Evolutionary conservation across 2,888 invertebrate genomes (phyloP).

Genomic region (Chrysolina oricalcia): DNA sequence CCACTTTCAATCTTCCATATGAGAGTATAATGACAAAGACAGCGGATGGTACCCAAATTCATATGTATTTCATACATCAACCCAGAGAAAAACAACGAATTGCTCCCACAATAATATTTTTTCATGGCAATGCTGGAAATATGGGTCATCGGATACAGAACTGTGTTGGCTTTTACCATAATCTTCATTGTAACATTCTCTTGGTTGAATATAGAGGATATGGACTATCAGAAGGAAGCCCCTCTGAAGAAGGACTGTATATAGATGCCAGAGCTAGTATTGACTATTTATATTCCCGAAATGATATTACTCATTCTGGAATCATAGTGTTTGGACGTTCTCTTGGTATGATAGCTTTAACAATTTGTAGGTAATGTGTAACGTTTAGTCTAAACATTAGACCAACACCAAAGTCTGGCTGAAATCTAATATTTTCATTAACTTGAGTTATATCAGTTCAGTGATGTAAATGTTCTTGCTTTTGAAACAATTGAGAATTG

Average conservation of each 20-base stretch:
- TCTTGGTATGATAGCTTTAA: constrained; percentile 73
- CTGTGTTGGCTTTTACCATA: constrained; percentile 88
- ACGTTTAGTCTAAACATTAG: too few relatives aligned
- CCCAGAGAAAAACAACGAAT: constrained; percentile 78
- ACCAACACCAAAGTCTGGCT: too few relatives aligned
- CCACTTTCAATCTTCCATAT: constrained; percentile 88
- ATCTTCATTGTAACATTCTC: constrained; percentile 88
- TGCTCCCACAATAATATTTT: constrained; percentile 89
- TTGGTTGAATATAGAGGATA: constrained; percentile 97
- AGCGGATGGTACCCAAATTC: constrained; percentile 84
- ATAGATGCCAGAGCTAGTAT: constrained; percentile 91
- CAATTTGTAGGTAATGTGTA: not conserved
- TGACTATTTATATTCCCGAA: constrained; percentile 86
- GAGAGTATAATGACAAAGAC: constrained; percentile 87
- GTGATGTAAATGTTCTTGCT: too few relatives aligned
- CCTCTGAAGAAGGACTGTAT: constrained; percentile 90
- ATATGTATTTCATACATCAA: constrained; percentile 88
- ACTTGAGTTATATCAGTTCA: too few relatives aligned
- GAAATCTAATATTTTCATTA: too few relatives aligned
- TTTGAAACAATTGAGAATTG: not conserved
- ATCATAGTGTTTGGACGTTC: constrained; percentile 94
- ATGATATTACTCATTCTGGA: constrained; percentile 88
- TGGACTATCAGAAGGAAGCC: constrained; percentile 91
- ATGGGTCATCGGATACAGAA: constrained; percentile 89
- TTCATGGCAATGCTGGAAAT: constrained; percentile 98